These are phyloP conservation scores for Emydoidea blandingii DNA, from an alignment of 2,797 vertebrate genomes.

Conservation along the genomic window DNA sequence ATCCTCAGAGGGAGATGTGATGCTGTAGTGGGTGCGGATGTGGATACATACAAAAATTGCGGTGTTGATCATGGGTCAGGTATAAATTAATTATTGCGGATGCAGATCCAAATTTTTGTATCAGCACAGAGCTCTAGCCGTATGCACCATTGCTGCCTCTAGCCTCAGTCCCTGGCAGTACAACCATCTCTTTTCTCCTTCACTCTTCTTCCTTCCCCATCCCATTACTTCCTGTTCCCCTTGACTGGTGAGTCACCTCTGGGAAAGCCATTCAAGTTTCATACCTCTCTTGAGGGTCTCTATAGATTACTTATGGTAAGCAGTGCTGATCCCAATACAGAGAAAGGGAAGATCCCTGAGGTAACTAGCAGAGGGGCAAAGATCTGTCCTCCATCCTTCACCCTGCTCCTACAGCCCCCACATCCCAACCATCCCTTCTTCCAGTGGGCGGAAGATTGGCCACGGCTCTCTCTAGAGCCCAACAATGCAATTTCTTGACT, in stretches of 20 bases:
- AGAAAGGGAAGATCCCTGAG: neutral
- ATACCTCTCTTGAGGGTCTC: accelerated
- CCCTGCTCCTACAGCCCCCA: neutral
- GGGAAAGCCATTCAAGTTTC: neutral
- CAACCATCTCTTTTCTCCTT: neutral
- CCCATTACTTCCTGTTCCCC: neutral
- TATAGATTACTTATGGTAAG: neutral
- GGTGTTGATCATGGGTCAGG: too few species aligned
- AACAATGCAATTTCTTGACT: neutral
- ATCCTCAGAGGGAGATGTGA: too few species aligned
- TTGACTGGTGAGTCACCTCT: neutral
- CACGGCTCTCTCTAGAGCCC: neutral
- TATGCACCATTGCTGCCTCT: neutral
- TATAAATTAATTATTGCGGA: too few species aligned
- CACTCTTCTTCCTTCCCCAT: neutral
- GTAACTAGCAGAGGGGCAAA: neutral
- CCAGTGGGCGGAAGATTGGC: neutral
- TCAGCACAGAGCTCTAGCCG: too few species aligned
- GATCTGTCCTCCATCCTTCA: neutral
- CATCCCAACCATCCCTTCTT: neutral
- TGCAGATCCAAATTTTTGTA: too few species aligned
- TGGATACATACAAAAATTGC: too few species aligned
- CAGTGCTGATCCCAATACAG: neutral
- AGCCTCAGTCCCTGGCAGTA: neutral
- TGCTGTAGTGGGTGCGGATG: too few species aligned